Percentiles rank a stretch among this genome's conserved stretches.
Evolutionary conservation across 2,888 invertebrate genomes (phyloP).

Genomic region (Belgica antarctica): DNA sequence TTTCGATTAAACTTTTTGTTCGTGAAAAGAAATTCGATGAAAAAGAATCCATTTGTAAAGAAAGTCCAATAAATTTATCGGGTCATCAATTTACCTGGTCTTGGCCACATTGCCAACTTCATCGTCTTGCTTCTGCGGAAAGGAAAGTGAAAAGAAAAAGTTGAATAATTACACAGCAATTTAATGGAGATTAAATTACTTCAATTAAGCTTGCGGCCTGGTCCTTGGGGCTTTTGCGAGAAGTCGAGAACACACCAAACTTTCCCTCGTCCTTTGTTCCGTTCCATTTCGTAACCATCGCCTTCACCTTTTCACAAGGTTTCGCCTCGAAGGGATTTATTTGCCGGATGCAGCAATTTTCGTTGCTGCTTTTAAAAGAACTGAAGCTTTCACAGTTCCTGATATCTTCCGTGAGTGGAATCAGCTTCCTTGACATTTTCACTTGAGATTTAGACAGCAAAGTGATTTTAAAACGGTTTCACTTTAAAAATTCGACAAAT

Average conservation of each 20-base stretch:
- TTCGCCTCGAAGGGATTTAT: too few species aligned
- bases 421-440: constrained; percentile 31
- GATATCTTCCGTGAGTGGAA: constrained; percentile 5
- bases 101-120: constrained; percentile 4
- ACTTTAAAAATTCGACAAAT: not conserved
- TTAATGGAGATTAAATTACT: constrained; percentile 17
- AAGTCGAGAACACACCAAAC: too few species aligned
- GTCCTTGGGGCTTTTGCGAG: not conserved
- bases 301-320: not conserved
- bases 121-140: not conserved
- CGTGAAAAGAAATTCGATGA: too few species aligned
- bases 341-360: not conserved
- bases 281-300: not conserved
- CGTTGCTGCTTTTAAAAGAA: not conserved
- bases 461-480: not conserved
- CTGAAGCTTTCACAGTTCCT: constrained; percentile 1
- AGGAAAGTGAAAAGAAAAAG: not conserved
- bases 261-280: not conserved
- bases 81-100: constrained; percentile 26
- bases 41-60: not conserved
- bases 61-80: not conserved
- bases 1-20: not conserved
- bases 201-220: not conserved
- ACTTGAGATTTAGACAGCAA: not conserved
- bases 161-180: not conserved